Conservation (phyloP, 2,113 vertebrate genomes). For the Anarrhichthys ocellatus region DNA sequence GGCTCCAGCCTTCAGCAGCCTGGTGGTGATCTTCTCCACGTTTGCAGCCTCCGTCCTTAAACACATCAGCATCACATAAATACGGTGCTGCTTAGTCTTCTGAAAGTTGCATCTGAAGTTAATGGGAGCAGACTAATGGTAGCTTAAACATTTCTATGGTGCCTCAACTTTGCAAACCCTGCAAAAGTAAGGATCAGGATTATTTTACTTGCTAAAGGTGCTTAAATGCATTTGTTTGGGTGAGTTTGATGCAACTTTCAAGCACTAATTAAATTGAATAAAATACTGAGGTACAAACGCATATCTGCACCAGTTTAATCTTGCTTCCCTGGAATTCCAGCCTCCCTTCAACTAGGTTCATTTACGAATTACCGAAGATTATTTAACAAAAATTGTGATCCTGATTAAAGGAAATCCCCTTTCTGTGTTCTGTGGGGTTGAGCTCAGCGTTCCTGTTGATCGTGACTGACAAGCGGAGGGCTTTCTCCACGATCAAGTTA, state of each 20-base stretch:
- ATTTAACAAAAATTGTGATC: neutral
- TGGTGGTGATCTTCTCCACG: slow-evolving; percentile 98
- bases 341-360: neutral
- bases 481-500: neutral
- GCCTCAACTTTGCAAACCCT: neutral
- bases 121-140: neutral
- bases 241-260: neutral
- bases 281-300: neutral
- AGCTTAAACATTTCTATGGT: neutral
- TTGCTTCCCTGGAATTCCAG: neutral
- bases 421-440: neutral
- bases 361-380: neutral
- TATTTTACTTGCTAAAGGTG: neutral
- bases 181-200: neutral
- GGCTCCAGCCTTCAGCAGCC: slow-evolving; percentile 94
- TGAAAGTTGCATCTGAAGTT: neutral
- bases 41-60: slow-evolving; percentile 96
- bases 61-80: slow-evolving; percentile 10
- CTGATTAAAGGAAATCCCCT: neutral
- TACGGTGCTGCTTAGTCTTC: neutral
- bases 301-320: neutral
- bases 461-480: neutral
- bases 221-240: neutral
- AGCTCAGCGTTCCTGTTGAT: neutral
- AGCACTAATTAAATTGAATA: neutral